Percentiles rank a stretch among this genome's conserved stretches.
phyloP scores from a whole-genome alignment of 2,113 vertebrate genomes.

The Melanocharis versteri region DNA sequence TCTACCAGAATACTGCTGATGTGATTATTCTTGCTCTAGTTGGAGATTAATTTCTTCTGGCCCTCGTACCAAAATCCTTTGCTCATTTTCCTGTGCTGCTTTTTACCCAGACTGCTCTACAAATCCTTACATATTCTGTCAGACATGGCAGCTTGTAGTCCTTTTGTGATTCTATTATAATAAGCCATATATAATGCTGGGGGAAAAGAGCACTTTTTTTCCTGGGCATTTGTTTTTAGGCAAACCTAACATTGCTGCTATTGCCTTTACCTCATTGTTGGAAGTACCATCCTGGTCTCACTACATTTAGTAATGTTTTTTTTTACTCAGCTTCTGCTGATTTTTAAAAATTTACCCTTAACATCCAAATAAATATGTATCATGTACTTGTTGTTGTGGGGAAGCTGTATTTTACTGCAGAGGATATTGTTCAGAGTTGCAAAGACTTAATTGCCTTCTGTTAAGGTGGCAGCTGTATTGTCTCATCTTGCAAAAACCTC shows the following conservation, averaged over 20 bases:
- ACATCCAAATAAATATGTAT: not conserved
- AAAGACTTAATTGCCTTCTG: not conserved
- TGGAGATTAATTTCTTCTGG: conserved; percentile 20
- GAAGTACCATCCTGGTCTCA: not conserved
- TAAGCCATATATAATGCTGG: not conserved
- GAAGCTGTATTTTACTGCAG: not conserved
- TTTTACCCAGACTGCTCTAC: conserved; percentile 3
- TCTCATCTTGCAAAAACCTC: not conserved
- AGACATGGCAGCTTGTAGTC: not conserved
- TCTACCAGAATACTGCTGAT: not conserved
- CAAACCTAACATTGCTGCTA: not conserved
- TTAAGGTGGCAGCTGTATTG: not conserved
- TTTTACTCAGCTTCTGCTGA: not conserved
- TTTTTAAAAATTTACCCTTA: not conserved
- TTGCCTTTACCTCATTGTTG: not conserved
- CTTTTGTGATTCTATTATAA: not conserved
- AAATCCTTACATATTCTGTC: not conserved
- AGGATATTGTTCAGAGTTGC: not conserved
- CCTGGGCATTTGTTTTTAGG: not conserved
- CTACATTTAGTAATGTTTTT: not conserved
- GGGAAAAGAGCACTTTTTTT: not conserved
- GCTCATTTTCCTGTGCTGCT: not conserved
- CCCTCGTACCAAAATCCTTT: not conserved
- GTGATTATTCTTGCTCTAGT: not conserved
- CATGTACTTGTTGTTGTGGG: not conserved